Evolutionary conservation across 2,113 vertebrate genomes (phyloP).

Genomic region (Pleuronectes platessa): DNA sequence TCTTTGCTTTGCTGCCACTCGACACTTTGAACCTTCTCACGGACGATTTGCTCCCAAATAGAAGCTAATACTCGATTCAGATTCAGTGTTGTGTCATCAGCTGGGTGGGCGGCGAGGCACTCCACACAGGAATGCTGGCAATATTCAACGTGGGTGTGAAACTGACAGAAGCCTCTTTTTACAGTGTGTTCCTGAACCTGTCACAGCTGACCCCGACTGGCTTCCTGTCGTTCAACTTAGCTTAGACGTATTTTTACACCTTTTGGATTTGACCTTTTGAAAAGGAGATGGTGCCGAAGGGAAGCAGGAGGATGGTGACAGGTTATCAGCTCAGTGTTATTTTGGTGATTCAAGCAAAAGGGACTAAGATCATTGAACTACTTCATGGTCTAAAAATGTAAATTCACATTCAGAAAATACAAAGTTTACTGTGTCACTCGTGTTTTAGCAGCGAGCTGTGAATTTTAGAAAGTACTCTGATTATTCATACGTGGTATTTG

Average conservation of each 20-base stretch:
- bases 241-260: constrained; percentile 15
- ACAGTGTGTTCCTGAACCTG: not conserved
- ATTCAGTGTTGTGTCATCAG: not conserved
- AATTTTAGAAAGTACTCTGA: not conserved
- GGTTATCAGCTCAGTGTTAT: not conserved
- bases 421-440: not conserved
- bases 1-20: not conserved
- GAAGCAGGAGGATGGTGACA: not conserved
- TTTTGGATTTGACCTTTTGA: constrained; percentile 33
- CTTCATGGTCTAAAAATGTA: no score
- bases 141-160: not conserved
- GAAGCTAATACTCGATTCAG: not conserved
- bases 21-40: not conserved
- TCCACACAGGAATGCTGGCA: not conserved
- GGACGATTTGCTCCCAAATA: not conserved
- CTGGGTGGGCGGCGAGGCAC: not conserved
- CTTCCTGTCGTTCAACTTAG: constrained; percentile 1
- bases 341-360: not conserved
- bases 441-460: not conserved
- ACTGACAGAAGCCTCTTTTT: not conserved
- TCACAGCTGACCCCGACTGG: not conserved
- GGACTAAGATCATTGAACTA: not conserved
- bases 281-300: not conserved
- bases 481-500: not conserved
- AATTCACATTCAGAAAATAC: no score